phyloP scores from a whole-genome alignment of 2,888 invertebrate genomes.

The Oscheius sp. region DNA sequence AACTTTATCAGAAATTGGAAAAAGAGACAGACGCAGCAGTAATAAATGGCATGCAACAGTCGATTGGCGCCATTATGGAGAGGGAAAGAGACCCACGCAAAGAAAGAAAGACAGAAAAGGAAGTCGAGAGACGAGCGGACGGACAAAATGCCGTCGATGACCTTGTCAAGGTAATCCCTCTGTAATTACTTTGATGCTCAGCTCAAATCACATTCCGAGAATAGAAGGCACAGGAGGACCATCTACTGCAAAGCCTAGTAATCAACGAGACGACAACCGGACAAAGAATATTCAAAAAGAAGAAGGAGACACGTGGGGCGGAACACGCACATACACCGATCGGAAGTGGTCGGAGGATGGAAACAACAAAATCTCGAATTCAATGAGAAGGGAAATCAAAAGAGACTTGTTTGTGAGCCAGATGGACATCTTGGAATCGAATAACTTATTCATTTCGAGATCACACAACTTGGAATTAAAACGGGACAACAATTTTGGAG shows the following conservation, averaged over 20 bases:
- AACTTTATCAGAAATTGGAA: too few species aligned
- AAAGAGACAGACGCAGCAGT: too few species aligned
- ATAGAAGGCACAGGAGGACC: not conserved
- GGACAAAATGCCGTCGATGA: too few species aligned
- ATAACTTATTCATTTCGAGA: too few species aligned
- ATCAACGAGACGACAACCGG: not conserved
- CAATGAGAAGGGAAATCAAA: not conserved
- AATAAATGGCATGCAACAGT: too few species aligned
- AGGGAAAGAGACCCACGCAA: too few species aligned
- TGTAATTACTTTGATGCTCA: constrained; percentile 12
- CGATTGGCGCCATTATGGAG: too few species aligned
- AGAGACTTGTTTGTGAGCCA: not conserved
- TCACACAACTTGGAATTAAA: not conserved
- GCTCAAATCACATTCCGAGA: constrained; percentile 1
- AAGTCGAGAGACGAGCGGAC: too few species aligned
- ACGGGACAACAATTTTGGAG: not conserved
- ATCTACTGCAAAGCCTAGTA: constrained; percentile 6
- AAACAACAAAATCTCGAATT: not conserved
- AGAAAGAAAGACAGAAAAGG: too few species aligned
- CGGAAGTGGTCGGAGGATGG: constrained; percentile 14
- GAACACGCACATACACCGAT: not conserved
- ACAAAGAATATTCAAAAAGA: not conserved
- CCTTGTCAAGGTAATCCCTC: constrained; percentile 4
- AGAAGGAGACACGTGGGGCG: not conserved
- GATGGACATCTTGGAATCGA: too few species aligned